These are phyloP conservation scores for Urocyon cinereoargenteus DNA, from an alignment of 2,797 vertebrate species.

Conservation along the genomic window DNA sequence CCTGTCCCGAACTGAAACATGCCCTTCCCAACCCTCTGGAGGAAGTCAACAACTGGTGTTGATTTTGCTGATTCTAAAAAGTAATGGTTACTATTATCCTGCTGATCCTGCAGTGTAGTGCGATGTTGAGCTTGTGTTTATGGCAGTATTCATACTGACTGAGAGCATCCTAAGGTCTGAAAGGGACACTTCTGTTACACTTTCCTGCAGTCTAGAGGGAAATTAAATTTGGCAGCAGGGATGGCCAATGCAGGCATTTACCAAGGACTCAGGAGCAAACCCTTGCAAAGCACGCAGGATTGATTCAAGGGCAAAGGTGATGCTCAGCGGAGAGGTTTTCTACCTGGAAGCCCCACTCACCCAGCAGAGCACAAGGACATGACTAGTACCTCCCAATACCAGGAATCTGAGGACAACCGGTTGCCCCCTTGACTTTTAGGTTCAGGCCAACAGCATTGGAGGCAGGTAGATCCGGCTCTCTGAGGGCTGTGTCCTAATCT, in stretches of 20 bases:
- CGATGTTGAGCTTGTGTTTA: neutral
- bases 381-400: neutral
- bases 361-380: neutral
- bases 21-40: accelerated
- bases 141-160: neutral
- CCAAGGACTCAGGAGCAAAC: neutral
- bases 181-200: neutral
- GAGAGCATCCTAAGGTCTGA: neutral
- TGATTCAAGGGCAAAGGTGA: neutral
- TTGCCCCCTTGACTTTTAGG: neutral
- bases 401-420: neutral
- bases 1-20: neutral
- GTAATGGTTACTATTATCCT: neutral
- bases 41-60: neutral
- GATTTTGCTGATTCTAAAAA: neutral
- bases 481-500: neutral
- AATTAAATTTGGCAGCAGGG: neutral
- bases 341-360: neutral
- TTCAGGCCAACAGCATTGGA: neutral
- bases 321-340: neutral
- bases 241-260: neutral
- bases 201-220: neutral
- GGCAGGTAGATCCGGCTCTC: neutral
- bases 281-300: accelerated
- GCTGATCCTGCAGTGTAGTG: accelerated